Base-by-base conservation (phyloP, 53 echinoderm and acorn worm genomes). In the Antedon mediterranea region DNA sequence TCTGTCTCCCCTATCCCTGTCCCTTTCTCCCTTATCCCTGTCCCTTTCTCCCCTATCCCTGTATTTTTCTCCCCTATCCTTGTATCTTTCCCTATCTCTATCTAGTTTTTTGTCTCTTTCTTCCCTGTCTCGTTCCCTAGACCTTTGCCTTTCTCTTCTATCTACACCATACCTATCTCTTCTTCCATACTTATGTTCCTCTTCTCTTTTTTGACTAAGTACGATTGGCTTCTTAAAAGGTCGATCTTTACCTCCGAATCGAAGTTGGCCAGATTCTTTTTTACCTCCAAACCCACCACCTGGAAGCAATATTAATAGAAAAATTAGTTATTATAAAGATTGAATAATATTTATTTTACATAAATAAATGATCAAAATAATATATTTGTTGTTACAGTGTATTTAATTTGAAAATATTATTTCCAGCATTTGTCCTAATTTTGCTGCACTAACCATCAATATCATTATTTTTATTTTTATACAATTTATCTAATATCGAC, bases 201-300 rank as follows among this genome's bases (percentile, higher is more conserved):
- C 6, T 4, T 30, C 30, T 0, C 30, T 9, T 30, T 34, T 71
- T 29, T 82, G 71, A 28, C 32, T 57, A 26, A 86, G n/a, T 29
- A 84, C 30, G 76, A 91, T 89, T 15, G 91, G 97, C 75, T 79
- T 87, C 78, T 83, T 93, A 81, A 93, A 93, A 13, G 92, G 92
- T 32, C 98, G 44, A 29, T 98, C 98, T n/a, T 82, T 76, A 28
- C 98, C 98, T 32, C 98, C 98, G 73, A 98, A 98, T 29, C 98
- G 82, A 31, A 98, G 88, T 57, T 98, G 98, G 31, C 98, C 98
- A 5, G 98, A 93, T 77, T 98, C 98, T 43, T 98, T 98, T 83
- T 83, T 87, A 44, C 98, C 98, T n/a, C 98, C 93, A 79, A 98
- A 93, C 3, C 98, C 98, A 73, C 98, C 98, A 31, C 98, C 97